Conservation (phyloP, 2,888 invertebrate species). For the Mellilla xanthometata region DNA sequence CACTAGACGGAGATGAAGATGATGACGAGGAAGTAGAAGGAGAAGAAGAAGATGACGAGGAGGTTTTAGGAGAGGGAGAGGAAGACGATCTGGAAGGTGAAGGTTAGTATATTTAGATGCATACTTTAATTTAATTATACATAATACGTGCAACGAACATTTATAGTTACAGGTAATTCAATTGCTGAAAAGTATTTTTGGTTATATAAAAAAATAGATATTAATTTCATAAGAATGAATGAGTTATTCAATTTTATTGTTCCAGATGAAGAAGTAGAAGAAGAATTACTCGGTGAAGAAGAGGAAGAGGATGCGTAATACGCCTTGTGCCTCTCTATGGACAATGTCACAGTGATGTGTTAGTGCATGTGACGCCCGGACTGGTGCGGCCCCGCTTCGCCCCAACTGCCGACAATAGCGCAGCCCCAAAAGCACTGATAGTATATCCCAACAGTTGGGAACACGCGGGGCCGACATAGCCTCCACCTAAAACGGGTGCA, state of each 20-base stretch:
- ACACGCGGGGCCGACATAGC: conserved; percentile 74
- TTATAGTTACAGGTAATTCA: no score
- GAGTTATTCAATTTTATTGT: conserved; percentile 38
- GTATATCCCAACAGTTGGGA: conserved; percentile 64
- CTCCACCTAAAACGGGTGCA: conserved; percentile 80
- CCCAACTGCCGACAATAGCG: conserved; percentile 63
- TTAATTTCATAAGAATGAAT: no score
- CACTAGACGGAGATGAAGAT: conserved; percentile 81
- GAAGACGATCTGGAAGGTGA: conserved; percentile 86
- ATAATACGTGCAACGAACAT: no score
- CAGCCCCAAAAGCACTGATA: conserved; percentile 45
- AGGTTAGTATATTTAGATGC: conserved; percentile 1
- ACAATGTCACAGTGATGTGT: conserved; percentile 83
- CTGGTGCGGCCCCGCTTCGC: conserved; percentile 74
- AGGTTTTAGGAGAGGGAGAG: conserved; percentile 83
- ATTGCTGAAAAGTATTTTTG: no score
- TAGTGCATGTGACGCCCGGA: conserved; percentile 78
- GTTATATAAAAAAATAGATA: no score
- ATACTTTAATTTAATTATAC: no score
- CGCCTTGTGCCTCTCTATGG: conserved; percentile 72
- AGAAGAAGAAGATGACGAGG: conserved; percentile 85
- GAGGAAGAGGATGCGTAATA: conserved; percentile 83
- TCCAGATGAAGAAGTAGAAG: conserved; percentile 80
- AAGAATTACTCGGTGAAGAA: conserved; percentile 76
- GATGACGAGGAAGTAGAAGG: conserved; percentile 85